These are phyloP conservation scores for Anagyrus pseudococci DNA, from an alignment of 2,888 invertebrate genomes.

Conservation along the genomic window DNA sequence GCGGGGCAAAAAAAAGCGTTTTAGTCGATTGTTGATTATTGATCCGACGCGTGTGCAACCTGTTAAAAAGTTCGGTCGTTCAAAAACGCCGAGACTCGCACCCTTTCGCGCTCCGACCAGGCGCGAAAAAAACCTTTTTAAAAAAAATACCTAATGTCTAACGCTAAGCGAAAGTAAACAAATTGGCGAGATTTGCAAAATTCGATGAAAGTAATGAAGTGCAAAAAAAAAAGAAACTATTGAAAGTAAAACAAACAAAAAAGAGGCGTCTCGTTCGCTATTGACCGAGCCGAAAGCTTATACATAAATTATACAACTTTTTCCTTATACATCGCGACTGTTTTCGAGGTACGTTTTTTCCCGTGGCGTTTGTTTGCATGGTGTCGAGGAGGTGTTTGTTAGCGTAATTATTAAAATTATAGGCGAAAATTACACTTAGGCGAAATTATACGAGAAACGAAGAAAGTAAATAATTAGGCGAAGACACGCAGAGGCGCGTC, in stretches of 20 bases:
- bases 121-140: slow-evolving; percentile 4
- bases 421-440: neutral
- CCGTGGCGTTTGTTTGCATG: slow-evolving; percentile 25
- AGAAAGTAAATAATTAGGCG: neutral
- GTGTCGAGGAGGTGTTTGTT: slow-evolving; percentile 3
- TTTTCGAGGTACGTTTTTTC: slow-evolving; percentile 14
- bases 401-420: slow-evolving; percentile 1
- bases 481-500: slow-evolving; percentile 18
- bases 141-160: no score
- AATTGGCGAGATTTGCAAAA: neutral
- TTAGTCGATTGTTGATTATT: slow-evolving; percentile 36
- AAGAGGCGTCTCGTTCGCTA: slow-evolving; percentile 34
- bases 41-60: slow-evolving; percentile 33
- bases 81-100: slow-evolving; percentile 35
- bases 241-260: slow-evolving; percentile 7
- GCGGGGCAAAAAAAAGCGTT: no score
- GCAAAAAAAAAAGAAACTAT: slow-evolving; percentile 8
- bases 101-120: slow-evolving; percentile 13
- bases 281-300: slow-evolving; percentile 36
- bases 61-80: slow-evolving; percentile 36
- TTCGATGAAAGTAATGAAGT: slow-evolving; percentile 18
- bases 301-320: slow-evolving; percentile 10
- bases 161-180: slow-evolving; percentile 1
- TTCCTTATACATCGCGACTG: slow-evolving; percentile 27
- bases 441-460: neutral